Evolutionary conservation across 2,113 vertebrate genomes (phyloP).

Genomic region (Silurus asotus): DNA sequence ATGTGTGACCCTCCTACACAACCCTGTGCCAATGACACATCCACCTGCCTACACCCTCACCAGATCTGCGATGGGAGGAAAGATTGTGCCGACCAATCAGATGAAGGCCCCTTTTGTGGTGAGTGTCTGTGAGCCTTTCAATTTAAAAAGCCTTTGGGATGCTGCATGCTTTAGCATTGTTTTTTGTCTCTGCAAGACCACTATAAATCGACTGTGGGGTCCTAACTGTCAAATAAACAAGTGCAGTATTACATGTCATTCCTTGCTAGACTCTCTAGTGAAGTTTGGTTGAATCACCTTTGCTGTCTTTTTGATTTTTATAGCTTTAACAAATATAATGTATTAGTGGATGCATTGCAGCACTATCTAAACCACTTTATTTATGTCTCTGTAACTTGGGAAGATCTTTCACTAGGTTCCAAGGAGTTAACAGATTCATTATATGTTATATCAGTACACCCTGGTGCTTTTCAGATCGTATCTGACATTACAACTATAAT

Average conservation of each 20-base stretch:
- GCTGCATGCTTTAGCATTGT: background rate
- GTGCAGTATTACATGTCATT: background rate
- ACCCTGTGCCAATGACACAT: slow-evolving; percentile 90
- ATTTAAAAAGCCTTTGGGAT: background rate
- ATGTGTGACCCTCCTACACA: slow-evolving; percentile 94
- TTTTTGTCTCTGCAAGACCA: background rate
- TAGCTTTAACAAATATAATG: background rate
- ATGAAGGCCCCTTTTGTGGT: slow-evolving; percentile 95
- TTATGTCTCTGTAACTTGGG: background rate
- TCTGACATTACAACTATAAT: slow-evolving; percentile 22
- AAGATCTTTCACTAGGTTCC: background rate
- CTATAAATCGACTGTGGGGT: background rate
- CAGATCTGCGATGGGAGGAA: slow-evolving; percentile 92
- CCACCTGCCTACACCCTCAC: slow-evolving; percentile 88
- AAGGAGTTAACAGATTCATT: background rate
- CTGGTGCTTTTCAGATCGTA: background rate
- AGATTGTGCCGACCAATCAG: slow-evolving; percentile 92
- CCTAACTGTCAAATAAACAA: slow-evolving; percentile 14
- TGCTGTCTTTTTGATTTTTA: background rate
- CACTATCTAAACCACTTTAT: background rate
- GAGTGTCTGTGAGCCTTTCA: slow-evolving; percentile 49
- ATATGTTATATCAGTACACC: background rate
- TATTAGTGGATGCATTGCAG: background rate
- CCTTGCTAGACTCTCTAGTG: background rate
- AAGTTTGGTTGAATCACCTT: background rate